These are phyloP conservation scores for Gavia stellata DNA, from an alignment of 2,113 vertebrate genomes.

Conservation along the genomic window DNA sequence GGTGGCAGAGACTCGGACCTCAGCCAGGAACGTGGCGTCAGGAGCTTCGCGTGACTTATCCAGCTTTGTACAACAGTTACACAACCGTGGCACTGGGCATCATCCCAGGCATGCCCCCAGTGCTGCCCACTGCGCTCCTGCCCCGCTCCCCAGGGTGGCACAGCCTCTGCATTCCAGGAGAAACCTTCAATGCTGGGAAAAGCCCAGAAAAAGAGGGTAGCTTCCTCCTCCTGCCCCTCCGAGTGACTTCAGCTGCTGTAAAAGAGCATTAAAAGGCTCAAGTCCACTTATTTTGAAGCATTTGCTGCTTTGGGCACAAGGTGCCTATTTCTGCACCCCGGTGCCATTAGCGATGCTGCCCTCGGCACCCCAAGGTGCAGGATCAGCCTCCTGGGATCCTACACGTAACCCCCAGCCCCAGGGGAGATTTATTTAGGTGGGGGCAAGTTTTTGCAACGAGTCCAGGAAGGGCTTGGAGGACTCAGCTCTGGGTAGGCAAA, in stretches of 20 bases:
- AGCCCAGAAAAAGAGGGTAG: not conserved
- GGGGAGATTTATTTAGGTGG: not conserved
- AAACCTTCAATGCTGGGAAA: fast-evolving
- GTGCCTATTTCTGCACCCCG: fast-evolving
- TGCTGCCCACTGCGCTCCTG: not conserved
- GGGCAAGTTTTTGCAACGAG: no score
- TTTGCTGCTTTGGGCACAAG: not conserved
- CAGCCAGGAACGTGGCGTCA: fast-evolving
- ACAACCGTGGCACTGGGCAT: not conserved
- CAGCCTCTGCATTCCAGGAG: fast-evolving
- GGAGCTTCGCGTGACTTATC: fast-evolving
- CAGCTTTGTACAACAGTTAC: not conserved
- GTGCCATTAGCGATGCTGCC: fast-evolving
- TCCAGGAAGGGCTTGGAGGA: not conserved
- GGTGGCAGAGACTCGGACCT: fast-evolving
- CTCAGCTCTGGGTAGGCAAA: not conserved
- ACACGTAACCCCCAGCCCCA: no score
- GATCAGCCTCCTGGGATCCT: not conserved
- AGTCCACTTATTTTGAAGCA: not conserved
- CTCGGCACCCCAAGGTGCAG: not conserved
- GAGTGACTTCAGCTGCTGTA: not conserved
- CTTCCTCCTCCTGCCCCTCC: not conserved
- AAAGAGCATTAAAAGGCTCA: not conserved
- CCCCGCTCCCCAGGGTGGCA: not conserved
- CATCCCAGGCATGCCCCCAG: not conserved